These are phyloP conservation scores for Lasius fuliginosus DNA, from an alignment of 2,888 invertebrate species.

Conservation along the genomic window DNA sequence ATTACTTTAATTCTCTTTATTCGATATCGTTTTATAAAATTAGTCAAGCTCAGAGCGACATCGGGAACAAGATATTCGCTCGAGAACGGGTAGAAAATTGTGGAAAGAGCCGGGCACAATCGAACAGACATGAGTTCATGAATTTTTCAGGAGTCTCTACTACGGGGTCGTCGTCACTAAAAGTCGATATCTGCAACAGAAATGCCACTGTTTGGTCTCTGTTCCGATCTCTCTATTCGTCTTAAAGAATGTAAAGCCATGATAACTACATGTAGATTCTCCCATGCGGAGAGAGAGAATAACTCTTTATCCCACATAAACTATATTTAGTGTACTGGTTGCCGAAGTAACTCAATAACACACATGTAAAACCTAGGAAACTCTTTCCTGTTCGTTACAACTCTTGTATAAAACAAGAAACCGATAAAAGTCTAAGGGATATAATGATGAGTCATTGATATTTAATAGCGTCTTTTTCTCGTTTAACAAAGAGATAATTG, in stretches of 20 bases:
- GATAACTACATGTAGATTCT: conserved; percentile 54
- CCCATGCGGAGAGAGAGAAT: conserved; percentile 5
- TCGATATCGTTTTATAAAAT: conserved; percentile 28
- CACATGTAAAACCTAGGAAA: conserved; percentile 9
- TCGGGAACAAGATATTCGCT: conserved; percentile 19
- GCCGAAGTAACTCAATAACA: conserved; percentile 44
- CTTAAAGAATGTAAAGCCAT: conserved; percentile 54
- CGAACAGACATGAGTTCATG: conserved; percentile 73
- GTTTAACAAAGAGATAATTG: background rate
- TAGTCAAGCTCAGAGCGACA: conserved; percentile 23
- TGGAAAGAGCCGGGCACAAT: conserved; percentile 58
- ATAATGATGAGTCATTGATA: conserved; percentile 10
- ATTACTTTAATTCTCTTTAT: conserved; percentile 22
- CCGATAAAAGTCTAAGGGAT: background rate
- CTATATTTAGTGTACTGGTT: conserved; percentile 36
- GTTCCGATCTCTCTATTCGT: conserved; percentile 63
- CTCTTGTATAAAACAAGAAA: background rate
- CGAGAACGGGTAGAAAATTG: conserved; percentile 62
- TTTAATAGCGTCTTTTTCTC: conserved; percentile 2
- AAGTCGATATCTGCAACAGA: conserved; percentile 78
- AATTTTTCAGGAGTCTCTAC: conserved; percentile 80
- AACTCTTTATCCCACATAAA: conserved; percentile 27
- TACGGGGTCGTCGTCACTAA: conserved; percentile 80
- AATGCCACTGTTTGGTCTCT: conserved; percentile 77
- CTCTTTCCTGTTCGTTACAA: background rate